phyloP scores from a whole-genome alignment of 1,140 invertebrate genomes.

The Stegodyphus dumicola region DNA sequence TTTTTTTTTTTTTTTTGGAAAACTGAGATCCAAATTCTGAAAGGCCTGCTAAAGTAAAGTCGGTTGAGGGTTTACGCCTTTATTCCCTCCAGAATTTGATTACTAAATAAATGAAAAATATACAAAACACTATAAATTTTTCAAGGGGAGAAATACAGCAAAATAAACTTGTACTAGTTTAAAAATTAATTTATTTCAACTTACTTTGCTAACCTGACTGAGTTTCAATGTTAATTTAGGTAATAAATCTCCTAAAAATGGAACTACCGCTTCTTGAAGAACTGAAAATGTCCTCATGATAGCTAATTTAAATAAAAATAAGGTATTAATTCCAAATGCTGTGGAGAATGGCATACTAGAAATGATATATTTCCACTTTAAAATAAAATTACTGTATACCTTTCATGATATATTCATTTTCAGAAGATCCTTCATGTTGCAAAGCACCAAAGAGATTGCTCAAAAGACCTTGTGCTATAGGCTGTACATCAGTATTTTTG shows the following conservation, averaged over 20 bases:
- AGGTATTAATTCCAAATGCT: no score
- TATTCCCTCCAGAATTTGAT: no score
- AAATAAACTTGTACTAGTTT: neutral
- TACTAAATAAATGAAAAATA: no score
- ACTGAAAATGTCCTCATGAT: slow-evolving; percentile 89
- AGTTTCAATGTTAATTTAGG: slow-evolving; percentile 88
- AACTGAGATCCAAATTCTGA: no score
- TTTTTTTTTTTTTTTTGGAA: no score
- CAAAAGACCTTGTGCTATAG: slow-evolving; percentile 75
- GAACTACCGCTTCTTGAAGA: slow-evolving; percentile 84
- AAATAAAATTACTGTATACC: slow-evolving; percentile 69
- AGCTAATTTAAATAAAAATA: slow-evolving; percentile 71
- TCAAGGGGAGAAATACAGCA: no score
- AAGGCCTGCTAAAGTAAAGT: no score
- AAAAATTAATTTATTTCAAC: slow-evolving; percentile 7
- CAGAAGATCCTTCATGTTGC: slow-evolving; percentile 78
- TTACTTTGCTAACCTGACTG: slow-evolving; percentile 79
- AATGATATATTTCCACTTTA: no score
- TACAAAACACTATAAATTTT: no score
- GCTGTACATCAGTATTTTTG: slow-evolving; percentile 67
- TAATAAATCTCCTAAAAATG: slow-evolving; percentile 81
- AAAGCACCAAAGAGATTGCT: slow-evolving; percentile 81
- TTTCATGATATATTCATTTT: slow-evolving; percentile 99
- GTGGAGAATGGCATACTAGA: no score
- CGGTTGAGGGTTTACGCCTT: no score